Percentiles rank a stretch among this genome's conserved stretches.
These are phyloP conservation scores for Drosophila mayri DNA, from an alignment of 1,140 invertebrate genomes.

Conservation along the genomic window DNA sequence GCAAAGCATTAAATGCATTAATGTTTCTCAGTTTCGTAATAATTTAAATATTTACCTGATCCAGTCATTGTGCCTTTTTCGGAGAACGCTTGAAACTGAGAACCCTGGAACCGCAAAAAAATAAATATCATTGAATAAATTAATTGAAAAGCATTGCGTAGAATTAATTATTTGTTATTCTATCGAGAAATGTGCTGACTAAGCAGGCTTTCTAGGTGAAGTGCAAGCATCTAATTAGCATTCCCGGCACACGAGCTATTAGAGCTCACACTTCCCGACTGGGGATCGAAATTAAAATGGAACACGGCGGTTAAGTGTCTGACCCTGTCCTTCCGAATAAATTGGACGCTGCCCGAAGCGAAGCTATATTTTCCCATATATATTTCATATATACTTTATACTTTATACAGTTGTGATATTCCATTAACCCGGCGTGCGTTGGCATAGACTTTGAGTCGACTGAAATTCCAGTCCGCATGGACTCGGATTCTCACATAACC, in stretches of 20 bases:
- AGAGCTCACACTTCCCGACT: conserved; percentile 48
- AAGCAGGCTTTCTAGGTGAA: conserved; percentile 40
- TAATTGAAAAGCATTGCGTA: conserved; percentile 39
- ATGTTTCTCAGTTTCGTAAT: conserved; percentile 5
- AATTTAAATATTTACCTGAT: conserved; percentile 65
- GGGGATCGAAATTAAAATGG: conserved; percentile 29
- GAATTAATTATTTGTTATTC: conserved; percentile 42
- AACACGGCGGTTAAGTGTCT: conserved; percentile 36
- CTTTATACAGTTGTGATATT: conserved; percentile 14
- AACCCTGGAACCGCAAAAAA: conserved; percentile 48
- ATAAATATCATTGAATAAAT: conserved; percentile 44
- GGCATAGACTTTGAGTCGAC: conserved; percentile 30
- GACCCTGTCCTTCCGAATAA: conserved; percentile 47
- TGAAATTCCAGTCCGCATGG: conserved; percentile 24
- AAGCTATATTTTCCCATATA: conserved; percentile 28
- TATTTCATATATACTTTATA: conserved; percentile 11
- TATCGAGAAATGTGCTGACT: conserved; percentile 27
- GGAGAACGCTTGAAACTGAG: conserved; percentile 14
- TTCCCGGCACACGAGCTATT: conserved; percentile 49
- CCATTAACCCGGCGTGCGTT: conserved; percentile 23
- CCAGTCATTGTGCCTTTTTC: conserved; percentile 62
- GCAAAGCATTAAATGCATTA: conserved; percentile 12
- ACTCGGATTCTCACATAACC: background rate
- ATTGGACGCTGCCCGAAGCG: conserved; percentile 15
- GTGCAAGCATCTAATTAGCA: conserved; percentile 60